These are phyloP conservation scores for Dicrostonyx torquatus DNA, from an alignment of 2,797 vertebrate genomes.

Conservation along the genomic window DNA sequence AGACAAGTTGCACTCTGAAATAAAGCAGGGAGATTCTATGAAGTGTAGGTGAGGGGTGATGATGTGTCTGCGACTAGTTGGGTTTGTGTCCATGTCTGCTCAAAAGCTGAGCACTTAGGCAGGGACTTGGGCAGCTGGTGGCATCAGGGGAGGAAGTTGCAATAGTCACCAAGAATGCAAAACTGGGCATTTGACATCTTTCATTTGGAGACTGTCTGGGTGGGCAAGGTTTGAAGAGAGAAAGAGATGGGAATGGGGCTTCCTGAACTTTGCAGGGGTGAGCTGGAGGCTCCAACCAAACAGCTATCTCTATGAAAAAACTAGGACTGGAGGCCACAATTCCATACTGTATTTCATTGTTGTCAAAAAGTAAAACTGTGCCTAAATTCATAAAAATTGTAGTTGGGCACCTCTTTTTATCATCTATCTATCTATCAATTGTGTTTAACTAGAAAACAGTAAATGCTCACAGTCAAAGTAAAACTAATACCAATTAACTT, in stretches of 20 bases:
- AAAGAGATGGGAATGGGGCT: not conserved
- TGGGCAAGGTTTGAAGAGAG: not conserved
- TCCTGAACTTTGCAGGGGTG: not conserved
- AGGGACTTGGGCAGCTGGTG: not conserved
- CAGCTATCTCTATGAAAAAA: not conserved
- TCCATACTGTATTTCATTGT: not conserved
- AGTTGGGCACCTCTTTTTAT: not conserved
- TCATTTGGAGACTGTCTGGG: not conserved
- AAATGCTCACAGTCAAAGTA: not conserved
- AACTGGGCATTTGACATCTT: not conserved
- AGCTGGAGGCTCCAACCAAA: not conserved
- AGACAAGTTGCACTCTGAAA: not conserved
- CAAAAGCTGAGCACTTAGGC: not conserved
- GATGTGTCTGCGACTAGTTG: not conserved
- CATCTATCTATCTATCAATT: not conserved
- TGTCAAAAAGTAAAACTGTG: not conserved
- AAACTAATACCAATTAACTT: not conserved
- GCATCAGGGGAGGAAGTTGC: not conserved
- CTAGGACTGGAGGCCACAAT: fast-evolving
- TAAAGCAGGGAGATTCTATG: not conserved
- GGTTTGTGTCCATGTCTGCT: not conserved
- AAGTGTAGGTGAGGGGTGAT: not conserved
- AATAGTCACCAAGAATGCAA: not conserved
- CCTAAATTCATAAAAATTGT: not conserved
- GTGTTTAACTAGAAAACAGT: not conserved